Percentiles rank a stretch among this genome's conserved stretches.
Evolutionary conservation across 2,888 invertebrate species (phyloP).

Genomic region (Yponomeuta cagnagella): DNA sequence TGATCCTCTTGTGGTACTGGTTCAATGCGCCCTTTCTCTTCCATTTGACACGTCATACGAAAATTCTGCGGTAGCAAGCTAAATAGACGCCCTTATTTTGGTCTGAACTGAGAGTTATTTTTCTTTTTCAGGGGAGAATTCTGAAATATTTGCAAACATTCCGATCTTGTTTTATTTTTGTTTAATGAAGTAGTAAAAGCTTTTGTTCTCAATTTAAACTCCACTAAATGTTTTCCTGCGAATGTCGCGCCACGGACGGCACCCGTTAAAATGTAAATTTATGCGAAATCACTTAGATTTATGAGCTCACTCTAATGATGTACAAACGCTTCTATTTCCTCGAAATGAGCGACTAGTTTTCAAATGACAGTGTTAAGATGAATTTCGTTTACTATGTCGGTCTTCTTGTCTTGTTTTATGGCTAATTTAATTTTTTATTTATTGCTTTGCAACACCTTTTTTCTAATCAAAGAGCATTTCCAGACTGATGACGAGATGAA

Average conservation of each 20-base stretch:
- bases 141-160: background rate
- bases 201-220: slow-evolving; percentile 61
- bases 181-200: slow-evolving; percentile 17
- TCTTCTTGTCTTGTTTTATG: background rate
- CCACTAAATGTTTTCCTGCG: slow-evolving; percentile 34
- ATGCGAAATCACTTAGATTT: slow-evolving; percentile 57
- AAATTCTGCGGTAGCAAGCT: too few species aligned
- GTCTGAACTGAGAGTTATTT: background rate
- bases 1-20: background rate
- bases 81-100: background rate
- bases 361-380: slow-evolving; percentile 6
- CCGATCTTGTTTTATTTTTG: background rate
- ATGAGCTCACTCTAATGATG: slow-evolving; percentile 43
- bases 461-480: background rate
- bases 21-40: background rate
- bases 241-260: slow-evolving; percentile 29
- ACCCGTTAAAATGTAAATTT: slow-evolving; percentile 60
- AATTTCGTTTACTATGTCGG: slow-evolving; percentile 17
- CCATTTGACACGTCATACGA: too few species aligned
- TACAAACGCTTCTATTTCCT: slow-evolving; percentile 35
- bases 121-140: background rate
- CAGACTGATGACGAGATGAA: background rate
- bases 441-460: background rate
- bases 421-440: background rate
- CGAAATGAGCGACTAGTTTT: slow-evolving; percentile 27